Conservation (phyloP, 2,888 invertebrate species). For the Ellobium chinense region DNA sequence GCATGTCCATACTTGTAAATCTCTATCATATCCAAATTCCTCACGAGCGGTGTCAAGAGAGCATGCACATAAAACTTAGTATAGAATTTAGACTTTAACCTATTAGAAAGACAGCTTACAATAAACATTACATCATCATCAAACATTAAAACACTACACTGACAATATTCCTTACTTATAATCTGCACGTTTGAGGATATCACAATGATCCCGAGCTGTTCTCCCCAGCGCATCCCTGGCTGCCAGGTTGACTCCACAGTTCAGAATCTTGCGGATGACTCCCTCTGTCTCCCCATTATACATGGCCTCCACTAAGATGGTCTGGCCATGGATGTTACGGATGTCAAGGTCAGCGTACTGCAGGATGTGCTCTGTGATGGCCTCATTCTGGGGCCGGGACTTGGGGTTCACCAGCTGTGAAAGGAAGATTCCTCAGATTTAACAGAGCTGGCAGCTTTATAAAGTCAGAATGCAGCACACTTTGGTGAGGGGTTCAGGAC, state of each 20-base stretch:
- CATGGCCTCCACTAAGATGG: slow-evolving; percentile 70
- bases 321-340: slow-evolving; percentile 64
- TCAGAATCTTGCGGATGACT: slow-evolving; percentile 62
- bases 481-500: no score
- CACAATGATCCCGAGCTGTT: slow-evolving; percentile 63
- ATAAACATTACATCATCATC: no score
- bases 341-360: slow-evolving; percentile 58
- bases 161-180: slow-evolving; percentile 50
- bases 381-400: slow-evolving; percentile 57
- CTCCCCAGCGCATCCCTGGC: slow-evolving; percentile 65
- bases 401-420: slow-evolving; percentile 53
- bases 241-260: slow-evolving; percentile 62
- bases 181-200: slow-evolving; percentile 52
- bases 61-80: no score
- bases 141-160: not conserved
- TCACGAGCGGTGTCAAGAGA: no score
- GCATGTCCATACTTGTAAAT: no score
- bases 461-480: no score
- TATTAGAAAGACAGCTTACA: no score
- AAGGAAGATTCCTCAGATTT: not conserved
- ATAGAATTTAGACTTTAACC: no score
- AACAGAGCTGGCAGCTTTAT: no score
- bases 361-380: slow-evolving; percentile 63
- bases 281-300: slow-evolving; percentile 56
- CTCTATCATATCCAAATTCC: no score